Evolutionary conservation across 1,140 invertebrate genomes (phyloP).

Genomic region (Heterodera schachtii): DNA sequence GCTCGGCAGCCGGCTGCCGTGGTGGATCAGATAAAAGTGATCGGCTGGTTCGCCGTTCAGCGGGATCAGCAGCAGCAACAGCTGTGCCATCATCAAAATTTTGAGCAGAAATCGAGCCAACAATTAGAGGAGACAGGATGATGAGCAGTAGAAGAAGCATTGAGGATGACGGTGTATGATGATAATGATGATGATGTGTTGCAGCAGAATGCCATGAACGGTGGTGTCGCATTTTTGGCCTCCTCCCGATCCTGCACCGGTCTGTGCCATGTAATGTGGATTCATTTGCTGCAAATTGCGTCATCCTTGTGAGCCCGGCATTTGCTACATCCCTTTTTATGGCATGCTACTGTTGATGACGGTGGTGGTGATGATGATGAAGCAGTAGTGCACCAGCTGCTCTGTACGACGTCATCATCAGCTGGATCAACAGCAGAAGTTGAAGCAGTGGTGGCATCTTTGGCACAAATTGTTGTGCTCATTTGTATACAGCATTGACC

Average conservation of each 20-base stretch:
- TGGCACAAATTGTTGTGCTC: neutral
- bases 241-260: neutral
- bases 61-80: neutral
- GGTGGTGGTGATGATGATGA: too few relatives aligned
- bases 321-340: too few relatives aligned
- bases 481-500: too few relatives aligned
- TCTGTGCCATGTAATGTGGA: neutral
- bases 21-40: neutral
- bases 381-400: too few relatives aligned
- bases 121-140: neutral
- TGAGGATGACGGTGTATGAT: neutral
- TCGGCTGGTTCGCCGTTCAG: neutral
- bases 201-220: neutral
- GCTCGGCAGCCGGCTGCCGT: neutral
- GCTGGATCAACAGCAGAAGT: too few relatives aligned
- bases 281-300: neutral
- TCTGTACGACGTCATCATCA: too few relatives aligned
- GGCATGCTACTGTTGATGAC: too few relatives aligned
- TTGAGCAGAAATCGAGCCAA: neutral
- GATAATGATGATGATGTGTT: too few relatives aligned
- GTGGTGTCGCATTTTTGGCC: neutral
- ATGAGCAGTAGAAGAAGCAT: neutral
- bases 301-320: too few relatives aligned
- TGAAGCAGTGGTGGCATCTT: neutral
- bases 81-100: neutral